Percentiles rank a stretch among this genome's conserved stretches.
phyloP scores from a whole-genome alignment of 2,888 invertebrate genomes.

The Tyria jacobaeae region DNA sequence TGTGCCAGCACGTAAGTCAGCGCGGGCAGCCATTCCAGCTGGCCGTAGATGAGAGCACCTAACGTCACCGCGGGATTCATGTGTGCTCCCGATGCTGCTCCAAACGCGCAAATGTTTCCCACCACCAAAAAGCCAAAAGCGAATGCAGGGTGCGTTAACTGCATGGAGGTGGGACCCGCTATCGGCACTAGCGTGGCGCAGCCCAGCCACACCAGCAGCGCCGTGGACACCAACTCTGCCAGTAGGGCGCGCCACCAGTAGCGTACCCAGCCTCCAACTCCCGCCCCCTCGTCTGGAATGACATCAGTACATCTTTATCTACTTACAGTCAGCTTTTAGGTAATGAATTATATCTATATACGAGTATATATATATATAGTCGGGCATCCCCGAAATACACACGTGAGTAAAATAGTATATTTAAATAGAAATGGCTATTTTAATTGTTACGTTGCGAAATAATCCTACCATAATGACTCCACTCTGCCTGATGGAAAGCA shows the following conservation, averaged over 20 bases:
- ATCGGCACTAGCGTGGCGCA: constrained; percentile 61
- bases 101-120: constrained; percentile 81
- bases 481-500: too few relatives aligned
- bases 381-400: too few relatives aligned
- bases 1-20: constrained; percentile 67
- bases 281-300: constrained; percentile 18
- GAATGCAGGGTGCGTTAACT: constrained; percentile 70
- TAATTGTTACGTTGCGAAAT: too few relatives aligned
- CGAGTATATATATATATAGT: too few relatives aligned
- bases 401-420: too few relatives aligned
- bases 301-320: not conserved
- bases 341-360: too few relatives aligned
- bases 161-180: constrained; percentile 30
- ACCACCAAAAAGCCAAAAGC: constrained; percentile 75
- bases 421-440: too few relatives aligned
- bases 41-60: constrained; percentile 86
- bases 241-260: constrained; percentile 75
- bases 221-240: constrained; percentile 71
- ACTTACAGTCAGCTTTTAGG: too few relatives aligned
- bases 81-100: constrained; percentile 91
- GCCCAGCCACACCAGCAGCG: constrained; percentile 76
- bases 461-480: too few relatives aligned
- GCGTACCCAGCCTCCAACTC: constrained; percentile 55
- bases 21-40: constrained; percentile 69
- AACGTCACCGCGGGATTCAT: constrained; percentile 92